Base-by-base conservation (phyloP, 2,113 vertebrate species). In the Mustelus asterias region DNA sequence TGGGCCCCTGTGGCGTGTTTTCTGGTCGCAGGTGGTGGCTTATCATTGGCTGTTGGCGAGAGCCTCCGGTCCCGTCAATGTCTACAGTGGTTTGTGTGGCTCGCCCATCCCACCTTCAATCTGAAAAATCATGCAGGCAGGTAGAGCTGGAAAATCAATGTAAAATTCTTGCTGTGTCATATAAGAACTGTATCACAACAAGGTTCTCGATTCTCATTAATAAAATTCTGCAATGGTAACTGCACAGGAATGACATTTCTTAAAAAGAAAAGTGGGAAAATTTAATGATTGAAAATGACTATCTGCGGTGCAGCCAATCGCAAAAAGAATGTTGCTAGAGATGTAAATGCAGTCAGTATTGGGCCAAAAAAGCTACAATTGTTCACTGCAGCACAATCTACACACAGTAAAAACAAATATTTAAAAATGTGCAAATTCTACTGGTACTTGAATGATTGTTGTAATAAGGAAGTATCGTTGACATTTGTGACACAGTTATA, bases 221-320 rank as follows among this genome's bases (percentile, higher is more conserved):
- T 94, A 67, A 69, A 94, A 44, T 94, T 94, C 92, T 94, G 26
- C 48, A 67, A 60, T 94, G n/a, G 60, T 37, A 94, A 69, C 60
- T 22, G 92, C 63, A 7, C 22, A 69, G 63, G n/a, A 69, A 69
- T 94, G 0, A 94, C 26, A 33, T 41, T 69, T 24, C 63, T 69
- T 94, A 11, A n/a, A 69, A 94, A 54, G 48, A 37, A 94, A 69
- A 18, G 92, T 41, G 1, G 63, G 63, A 94, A 94, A 69, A 94
- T 94, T 1, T 67, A 69, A 94, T 69, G 69, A 94, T 69, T 94
- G 63, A 95, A 67, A 95, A 33, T 95, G 13, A 70, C 37, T 72
- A 18, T 72, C 26, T 33, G 44, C 67, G 76, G 69, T 76, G 67
- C 69, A 95, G 24, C 24, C 33, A 95, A 54, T 95, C 94, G 69